Conservation (phyloP, 2,888 invertebrate species). For the Yponomeuta malinellus region DNA sequence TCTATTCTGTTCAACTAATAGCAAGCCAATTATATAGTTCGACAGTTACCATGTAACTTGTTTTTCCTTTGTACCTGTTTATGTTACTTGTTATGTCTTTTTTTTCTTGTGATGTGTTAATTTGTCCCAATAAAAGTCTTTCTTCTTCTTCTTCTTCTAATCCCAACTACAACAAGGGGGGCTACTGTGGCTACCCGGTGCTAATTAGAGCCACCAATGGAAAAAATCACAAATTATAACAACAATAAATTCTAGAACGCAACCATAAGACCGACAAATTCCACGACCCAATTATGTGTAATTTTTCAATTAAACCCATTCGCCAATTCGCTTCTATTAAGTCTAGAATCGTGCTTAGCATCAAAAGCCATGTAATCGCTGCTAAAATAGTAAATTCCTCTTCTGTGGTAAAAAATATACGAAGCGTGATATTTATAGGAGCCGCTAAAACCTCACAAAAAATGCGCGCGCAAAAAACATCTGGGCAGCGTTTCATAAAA, state of each 20-base stretch:
- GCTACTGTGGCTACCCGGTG: too few relatives aligned
- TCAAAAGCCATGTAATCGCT: background rate
- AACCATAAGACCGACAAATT: background rate
- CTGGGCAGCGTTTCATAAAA: background rate
- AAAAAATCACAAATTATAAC: too few relatives aligned
- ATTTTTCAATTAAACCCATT: background rate
- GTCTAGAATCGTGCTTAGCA: background rate
- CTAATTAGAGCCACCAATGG: too few relatives aligned
- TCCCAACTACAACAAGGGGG: too few relatives aligned
- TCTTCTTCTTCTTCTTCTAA: too few relatives aligned
- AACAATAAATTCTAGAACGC: background rate
- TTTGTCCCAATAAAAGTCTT: too few relatives aligned
- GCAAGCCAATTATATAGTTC: too few relatives aligned
- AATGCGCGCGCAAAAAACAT: background rate
- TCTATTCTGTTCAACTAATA: too few relatives aligned
- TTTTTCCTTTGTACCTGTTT: too few relatives aligned
- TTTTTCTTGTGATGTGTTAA: too few relatives aligned
- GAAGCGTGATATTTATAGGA: background rate
- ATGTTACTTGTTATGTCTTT: too few relatives aligned
- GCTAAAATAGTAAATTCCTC: background rate
- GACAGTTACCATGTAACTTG: too few relatives aligned
- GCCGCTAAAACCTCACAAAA: background rate
- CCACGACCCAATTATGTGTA: background rate
- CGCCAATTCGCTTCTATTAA: background rate
- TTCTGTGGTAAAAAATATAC: background rate